Percentiles rank a stretch among this genome's conserved stretches.
These are phyloP conservation scores for Caenorhabditis briggsae DNA, from an alignment of 1,140 invertebrate species.

Conservation along the genomic window DNA sequence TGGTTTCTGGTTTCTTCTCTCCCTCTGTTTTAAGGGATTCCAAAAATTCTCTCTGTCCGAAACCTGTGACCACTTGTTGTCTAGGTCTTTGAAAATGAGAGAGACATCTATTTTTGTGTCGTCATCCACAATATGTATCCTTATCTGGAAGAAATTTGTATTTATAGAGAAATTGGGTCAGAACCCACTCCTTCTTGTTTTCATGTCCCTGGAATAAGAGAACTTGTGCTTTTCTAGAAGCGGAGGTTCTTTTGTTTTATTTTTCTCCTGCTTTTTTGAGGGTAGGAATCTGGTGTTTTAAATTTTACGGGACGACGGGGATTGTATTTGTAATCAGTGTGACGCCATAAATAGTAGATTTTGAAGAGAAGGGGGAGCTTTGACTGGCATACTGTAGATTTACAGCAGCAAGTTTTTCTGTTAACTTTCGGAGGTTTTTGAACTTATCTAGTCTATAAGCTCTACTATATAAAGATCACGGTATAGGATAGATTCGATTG, in stretches of 20 bases:
- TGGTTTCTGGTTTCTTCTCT: slow-evolving; percentile 47
- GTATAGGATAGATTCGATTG: too few species aligned
- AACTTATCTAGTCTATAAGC: too few species aligned
- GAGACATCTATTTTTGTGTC: not conserved
- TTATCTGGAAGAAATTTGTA: not conserved
- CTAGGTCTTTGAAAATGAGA: slow-evolving; percentile 25
- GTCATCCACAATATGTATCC: slow-evolving; percentile 11
- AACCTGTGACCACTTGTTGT: slow-evolving; percentile 47
- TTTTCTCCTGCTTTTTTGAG: not conserved
- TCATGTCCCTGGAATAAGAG: not conserved
- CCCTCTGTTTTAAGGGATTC: not conserved
- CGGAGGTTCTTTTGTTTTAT: not conserved
- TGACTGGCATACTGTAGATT: too few species aligned
- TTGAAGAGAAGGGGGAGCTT: too few species aligned
- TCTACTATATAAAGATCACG: too few species aligned
- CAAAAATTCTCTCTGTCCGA: too few species aligned
- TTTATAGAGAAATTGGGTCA: not conserved
- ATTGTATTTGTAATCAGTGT: too few species aligned
- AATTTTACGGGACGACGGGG: too few species aligned
- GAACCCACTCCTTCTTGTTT: not conserved
- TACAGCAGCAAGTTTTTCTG: too few species aligned
- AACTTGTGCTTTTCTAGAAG: not conserved
- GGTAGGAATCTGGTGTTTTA: too few species aligned
- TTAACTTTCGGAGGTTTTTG: too few species aligned
- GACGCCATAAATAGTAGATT: too few species aligned